Evolutionary conservation across 2,797 vertebrate genomes (phyloP).

Genomic region (Phoeniculus purpureus): DNA sequence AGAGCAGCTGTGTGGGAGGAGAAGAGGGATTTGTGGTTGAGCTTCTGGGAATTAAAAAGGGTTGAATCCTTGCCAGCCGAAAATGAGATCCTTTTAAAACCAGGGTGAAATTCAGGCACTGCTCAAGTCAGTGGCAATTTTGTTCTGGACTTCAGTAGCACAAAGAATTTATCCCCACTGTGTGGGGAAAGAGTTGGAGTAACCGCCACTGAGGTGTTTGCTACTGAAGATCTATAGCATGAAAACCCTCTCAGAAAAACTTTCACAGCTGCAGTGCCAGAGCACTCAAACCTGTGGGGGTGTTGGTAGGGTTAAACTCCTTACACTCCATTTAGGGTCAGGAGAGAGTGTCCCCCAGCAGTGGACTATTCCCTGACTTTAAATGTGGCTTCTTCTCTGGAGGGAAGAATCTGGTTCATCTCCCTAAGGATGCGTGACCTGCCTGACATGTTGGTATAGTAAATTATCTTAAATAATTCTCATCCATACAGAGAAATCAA

Average conservation of each 20-base stretch:
- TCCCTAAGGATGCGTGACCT: not conserved
- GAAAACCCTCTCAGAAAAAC: not conserved
- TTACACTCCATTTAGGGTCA: not conserved
- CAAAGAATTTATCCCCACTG: not conserved
- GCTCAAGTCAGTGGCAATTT: not conserved
- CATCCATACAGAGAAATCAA: not conserved
- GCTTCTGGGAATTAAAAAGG: conserved; percentile 54
- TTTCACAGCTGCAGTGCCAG: not conserved
- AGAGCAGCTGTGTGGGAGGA: conserved; percentile 34
- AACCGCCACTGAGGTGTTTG: not conserved
- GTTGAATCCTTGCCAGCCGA: conserved; percentile 41
- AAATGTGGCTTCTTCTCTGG: not conserved
- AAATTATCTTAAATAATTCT: not conserved
- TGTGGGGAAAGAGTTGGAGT: not conserved
- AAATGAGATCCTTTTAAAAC: not conserved
- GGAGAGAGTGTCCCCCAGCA: not conserved
- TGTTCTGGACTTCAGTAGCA: not conserved
- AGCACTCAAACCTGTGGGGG: not conserved
- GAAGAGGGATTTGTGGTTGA: conserved; percentile 54
- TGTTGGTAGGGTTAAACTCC: not conserved
- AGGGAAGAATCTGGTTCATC: not conserved
- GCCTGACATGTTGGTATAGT: not conserved
- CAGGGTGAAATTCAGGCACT: not conserved
- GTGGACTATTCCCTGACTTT: not conserved
- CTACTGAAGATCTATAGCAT: not conserved